Conservation (phyloP, 2,113 vertebrate species). For the Barnardius zonarius region DNA sequence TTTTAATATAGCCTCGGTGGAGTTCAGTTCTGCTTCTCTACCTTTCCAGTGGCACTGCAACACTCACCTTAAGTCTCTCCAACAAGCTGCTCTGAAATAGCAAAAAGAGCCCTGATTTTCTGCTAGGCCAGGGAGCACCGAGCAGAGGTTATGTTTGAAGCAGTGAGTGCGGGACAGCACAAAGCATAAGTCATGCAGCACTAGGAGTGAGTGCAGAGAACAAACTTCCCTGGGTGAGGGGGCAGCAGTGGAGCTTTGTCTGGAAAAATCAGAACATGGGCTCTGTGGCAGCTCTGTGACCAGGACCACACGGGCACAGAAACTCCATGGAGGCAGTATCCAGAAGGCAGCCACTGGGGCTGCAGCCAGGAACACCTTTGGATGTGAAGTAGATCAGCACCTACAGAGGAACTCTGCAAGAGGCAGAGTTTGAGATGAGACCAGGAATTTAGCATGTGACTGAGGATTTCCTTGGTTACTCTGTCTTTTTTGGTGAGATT, state of each 20-base stretch:
- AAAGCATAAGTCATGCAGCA: not conserved
- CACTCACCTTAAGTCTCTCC: not conserved
- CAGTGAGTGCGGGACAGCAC: not conserved
- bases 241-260: not conserved
- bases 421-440: not conserved
- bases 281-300: not conserved
- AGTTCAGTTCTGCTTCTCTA: not conserved
- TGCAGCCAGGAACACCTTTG: not conserved
- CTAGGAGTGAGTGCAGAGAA: not conserved
- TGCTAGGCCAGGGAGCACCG: not conserved
- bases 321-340: not conserved
- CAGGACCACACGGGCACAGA: rapidly evolving
- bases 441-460: not conserved
- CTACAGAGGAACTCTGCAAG: not conserved
- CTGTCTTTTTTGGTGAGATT: not conserved
- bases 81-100: not conserved
- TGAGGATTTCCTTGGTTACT: not conserved
- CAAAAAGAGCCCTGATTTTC: not conserved
- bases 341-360: not conserved
- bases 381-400: not conserved
- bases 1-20: not conserved
- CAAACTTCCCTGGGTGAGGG: rapidly evolving
- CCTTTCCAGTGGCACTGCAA: not conserved
- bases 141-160: not conserved
- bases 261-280: not conserved